Percentiles rank a stretch among this genome's conserved stretches.
Evolutionary conservation across 35 echinoderm and acorn worm species (phyloP).

Genomic region (Apostichopus parvimensis): DNA sequence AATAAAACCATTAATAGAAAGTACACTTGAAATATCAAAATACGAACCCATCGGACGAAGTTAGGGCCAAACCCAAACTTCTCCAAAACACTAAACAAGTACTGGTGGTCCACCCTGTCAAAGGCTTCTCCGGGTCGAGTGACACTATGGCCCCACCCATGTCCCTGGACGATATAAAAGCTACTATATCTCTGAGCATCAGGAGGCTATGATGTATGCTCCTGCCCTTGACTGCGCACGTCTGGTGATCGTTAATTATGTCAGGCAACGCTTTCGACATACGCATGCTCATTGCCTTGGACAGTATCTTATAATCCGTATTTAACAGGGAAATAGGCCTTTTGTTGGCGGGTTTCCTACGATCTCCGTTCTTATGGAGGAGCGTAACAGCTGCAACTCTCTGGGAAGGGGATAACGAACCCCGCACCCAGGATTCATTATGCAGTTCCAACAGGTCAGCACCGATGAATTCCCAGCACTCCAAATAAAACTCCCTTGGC

Average conservation of each 20-base stretch:
- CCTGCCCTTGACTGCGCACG: neutral
- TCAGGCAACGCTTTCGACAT: neutral
- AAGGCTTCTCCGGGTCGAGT: neutral
- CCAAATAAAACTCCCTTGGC: neutral
- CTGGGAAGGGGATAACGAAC: neutral
- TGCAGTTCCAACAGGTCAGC: neutral
- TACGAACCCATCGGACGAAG: neutral
- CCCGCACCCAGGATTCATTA: neutral
- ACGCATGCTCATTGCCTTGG: neutral
- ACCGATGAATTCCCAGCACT: neutral
- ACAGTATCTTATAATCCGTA: neutral
- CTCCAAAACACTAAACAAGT: neutral
- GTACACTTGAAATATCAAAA: neutral
- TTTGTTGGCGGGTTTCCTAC: neutral
- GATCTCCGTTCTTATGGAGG: neutral
- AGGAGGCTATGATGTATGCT: neutral
- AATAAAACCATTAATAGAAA: neutral
- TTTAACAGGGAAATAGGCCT: neutral
- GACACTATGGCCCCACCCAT: too few relatives aligned
- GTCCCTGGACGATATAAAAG: too few relatives aligned
- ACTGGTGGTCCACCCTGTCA: neutral
- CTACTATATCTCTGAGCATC: too few relatives aligned
- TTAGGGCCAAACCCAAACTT: neutral
- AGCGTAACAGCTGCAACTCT: neutral
- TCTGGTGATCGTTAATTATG: neutral